Evolutionary conservation across 1,140 invertebrate genomes (phyloP).

Genomic region (Popillia japonica): DNA sequence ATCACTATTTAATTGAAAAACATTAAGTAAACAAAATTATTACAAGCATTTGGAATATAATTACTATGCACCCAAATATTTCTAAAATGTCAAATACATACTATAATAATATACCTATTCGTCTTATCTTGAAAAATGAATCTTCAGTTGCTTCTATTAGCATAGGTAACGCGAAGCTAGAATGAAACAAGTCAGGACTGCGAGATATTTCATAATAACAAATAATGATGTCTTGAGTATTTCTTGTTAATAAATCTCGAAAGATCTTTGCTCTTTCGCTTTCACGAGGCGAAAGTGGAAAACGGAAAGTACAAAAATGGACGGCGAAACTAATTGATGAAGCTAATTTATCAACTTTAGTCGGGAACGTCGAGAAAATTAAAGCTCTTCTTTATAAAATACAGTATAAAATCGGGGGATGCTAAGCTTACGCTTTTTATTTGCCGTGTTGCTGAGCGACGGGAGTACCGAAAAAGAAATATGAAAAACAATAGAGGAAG

Average conservation of each 20-base stretch:
- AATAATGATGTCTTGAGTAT: constrained; percentile 30
- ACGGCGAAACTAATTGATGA: constrained; percentile 44
- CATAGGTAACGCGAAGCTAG: background rate
- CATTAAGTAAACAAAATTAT: too few species aligned
- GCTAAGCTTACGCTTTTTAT: constrained; percentile 42
- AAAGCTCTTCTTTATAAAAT: constrained; percentile 39
- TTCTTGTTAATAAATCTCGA: constrained; percentile 30
- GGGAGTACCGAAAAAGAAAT: background rate
- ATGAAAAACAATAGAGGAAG: background rate
- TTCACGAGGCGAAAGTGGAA: constrained; percentile 12
- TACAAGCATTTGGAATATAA: too few species aligned
- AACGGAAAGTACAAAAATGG: constrained; percentile 39
- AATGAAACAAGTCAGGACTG: background rate
- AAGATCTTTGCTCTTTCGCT: constrained; percentile 10
- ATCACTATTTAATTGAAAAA: too few species aligned
- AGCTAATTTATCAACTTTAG: constrained; percentile 45
- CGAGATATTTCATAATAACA: constrained; percentile 31
- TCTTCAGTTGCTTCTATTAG: background rate
- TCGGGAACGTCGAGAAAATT: constrained; percentile 40
- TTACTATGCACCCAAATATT: too few species aligned
- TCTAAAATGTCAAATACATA: too few species aligned
- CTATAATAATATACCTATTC: too few species aligned
- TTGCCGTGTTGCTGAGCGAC: background rate
- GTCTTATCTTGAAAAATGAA: background rate
- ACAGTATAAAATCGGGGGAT: constrained; percentile 37